Evolutionary conservation across 2,797 vertebrate species (phyloP).

Genomic region (Hephaestus fuliginosus): DNA sequence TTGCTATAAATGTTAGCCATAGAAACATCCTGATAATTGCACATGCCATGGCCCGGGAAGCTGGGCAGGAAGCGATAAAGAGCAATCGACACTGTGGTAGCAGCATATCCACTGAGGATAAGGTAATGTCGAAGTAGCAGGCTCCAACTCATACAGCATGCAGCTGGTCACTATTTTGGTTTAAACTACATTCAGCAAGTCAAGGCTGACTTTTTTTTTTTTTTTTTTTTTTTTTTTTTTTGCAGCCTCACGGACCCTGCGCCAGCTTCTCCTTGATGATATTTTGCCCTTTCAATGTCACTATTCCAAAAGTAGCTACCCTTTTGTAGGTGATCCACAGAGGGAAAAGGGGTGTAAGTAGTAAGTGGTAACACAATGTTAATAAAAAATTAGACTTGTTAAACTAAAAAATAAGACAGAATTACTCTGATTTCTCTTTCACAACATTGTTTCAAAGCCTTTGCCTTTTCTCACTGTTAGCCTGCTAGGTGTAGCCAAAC

Average conservation of each 20-base stretch:
- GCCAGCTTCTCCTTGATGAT: background rate
- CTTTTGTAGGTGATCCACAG: background rate
- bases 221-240: background rate
- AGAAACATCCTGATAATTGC: constrained; percentile 67
- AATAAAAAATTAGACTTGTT: background rate
- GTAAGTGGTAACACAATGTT: background rate
- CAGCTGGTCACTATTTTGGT: constrained; percentile 1
- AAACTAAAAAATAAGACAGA: background rate
- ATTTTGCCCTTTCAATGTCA: constrained; percentile 1
- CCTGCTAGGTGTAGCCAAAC: background rate
- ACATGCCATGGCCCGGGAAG: constrained; percentile 55
- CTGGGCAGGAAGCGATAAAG: constrained; percentile 76
- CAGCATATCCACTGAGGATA: constrained; percentile 39
- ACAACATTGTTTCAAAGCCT: background rate
- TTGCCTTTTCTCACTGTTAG: background rate
- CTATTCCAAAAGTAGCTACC: background rate
- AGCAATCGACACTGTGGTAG: constrained; percentile 54
- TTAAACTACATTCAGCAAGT: constrained; percentile 5
- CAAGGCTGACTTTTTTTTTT: background rate
- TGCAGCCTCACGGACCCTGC: background rate
- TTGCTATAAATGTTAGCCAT: constrained; percentile 55
- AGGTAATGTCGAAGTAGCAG: constrained; percentile 30
- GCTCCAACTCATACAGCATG: constrained; percentile 2
- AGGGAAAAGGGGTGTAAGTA: background rate
- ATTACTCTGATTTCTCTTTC: background rate